Conservation (phyloP, 2,113 vertebrate species). For the Athene cunicularia region DNA sequence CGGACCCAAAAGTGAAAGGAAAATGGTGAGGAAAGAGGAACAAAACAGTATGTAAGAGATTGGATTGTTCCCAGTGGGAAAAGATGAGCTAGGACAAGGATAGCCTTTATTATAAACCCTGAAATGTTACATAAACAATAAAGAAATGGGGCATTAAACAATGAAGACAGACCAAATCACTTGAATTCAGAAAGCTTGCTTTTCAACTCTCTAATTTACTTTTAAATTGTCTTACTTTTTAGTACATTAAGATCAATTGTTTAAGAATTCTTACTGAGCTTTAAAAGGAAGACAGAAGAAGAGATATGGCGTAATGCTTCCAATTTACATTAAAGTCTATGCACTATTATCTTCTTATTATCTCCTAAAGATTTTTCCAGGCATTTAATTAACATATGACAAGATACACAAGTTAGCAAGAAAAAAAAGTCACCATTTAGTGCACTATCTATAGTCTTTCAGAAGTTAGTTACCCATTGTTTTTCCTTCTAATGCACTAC, state of each 20-base stretch:
- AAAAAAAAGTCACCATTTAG: conserved; percentile 40
- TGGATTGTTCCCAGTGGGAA: neutral
- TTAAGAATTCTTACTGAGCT: conserved; percentile 19
- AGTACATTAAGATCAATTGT: conserved; percentile 40
- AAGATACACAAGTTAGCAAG: conserved; percentile 41
- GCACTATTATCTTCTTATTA: conserved; percentile 59
- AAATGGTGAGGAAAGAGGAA: neutral
- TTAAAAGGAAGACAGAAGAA: conserved; percentile 39
- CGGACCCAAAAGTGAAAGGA: neutral
- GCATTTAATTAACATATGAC: conserved; percentile 69
- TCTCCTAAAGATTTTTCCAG: conserved; percentile 62
- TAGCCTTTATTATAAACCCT: neutral
- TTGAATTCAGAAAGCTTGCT: neutral
- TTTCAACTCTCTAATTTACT: conserved; percentile 28
- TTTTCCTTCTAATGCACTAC: conserved; percentile 44
- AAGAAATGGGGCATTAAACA: neutral
- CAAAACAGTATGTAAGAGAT: neutral
- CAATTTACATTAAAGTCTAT: conserved; percentile 57
- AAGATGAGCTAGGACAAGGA: neutral
- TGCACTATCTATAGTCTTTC: conserved; percentile 54
- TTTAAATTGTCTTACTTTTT: conserved; percentile 47
- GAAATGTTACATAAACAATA: neutral
- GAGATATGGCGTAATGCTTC: conserved; percentile 3
- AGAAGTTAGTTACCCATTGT: conserved; percentile 51
- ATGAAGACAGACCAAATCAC: neutral